A percentile compares a stretch with the other conserved stretches of the same genome.
These are phyloP conservation scores for Orthosia gracilis DNA, from an alignment of 2,888 invertebrate species.

Conservation along the genomic window DNA sequence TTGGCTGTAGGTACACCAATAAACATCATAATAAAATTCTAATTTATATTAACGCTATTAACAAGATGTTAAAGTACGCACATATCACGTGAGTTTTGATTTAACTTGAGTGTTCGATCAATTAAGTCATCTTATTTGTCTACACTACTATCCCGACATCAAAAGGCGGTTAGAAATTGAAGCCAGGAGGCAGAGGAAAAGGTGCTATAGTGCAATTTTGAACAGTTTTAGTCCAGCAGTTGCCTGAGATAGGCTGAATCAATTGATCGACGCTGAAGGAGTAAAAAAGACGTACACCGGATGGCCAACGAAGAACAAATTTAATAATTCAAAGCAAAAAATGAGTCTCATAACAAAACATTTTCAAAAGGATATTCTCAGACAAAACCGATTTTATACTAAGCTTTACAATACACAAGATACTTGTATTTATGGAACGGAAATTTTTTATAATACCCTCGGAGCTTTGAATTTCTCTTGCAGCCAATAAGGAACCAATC, in stretches of 20 bases:
- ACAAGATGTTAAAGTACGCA: background rate
- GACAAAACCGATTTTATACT: too few relatives aligned
- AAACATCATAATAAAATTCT: background rate
- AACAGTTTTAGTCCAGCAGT: background rate
- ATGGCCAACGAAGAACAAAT: background rate
- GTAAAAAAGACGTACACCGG: background rate
- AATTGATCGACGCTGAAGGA: background rate
- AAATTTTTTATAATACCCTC: constrained; percentile 48
- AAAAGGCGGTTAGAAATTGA: too few relatives aligned
- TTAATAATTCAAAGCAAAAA: background rate
- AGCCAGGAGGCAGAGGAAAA: background rate
- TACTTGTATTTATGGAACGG: constrained; percentile 17
- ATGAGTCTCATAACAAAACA: background rate
- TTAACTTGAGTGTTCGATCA: constrained; percentile 7
- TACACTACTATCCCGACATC: too few relatives aligned
- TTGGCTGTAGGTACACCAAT: background rate
- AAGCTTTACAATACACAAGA: constrained; percentile 3
- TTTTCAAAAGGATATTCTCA: too few relatives aligned
- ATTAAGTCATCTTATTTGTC: background rate
- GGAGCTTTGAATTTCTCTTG: constrained; percentile 23
- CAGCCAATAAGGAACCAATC: constrained; percentile 25
- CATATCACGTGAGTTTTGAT: constrained; percentile 3
- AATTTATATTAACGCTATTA: too few relatives aligned
- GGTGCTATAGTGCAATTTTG: background rate
- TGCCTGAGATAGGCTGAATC: background rate